Evolutionary conservation across 2,113 vertebrate genomes (phyloP).

Genomic region (Haplotaxodon microlepis): DNA sequence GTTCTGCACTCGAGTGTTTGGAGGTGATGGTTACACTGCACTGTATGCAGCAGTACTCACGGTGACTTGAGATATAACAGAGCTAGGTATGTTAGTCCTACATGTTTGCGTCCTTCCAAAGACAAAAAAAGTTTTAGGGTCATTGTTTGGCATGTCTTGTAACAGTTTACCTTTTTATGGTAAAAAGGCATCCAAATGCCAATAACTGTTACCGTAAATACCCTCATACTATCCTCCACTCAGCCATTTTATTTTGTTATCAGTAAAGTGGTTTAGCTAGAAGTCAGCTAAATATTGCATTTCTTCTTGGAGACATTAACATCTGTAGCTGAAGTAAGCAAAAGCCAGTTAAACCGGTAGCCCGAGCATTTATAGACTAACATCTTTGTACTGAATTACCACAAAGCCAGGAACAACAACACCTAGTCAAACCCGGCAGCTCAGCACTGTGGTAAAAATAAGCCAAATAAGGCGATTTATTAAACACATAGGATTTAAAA

Average conservation of each 20-base stretch:
- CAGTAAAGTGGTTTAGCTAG: neutral
- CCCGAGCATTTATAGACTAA: neutral
- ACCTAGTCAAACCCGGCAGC: neutral
- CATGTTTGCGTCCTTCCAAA: neutral
- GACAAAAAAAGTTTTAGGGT: neutral
- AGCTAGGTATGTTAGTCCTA: neutral
- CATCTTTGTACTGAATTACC: neutral
- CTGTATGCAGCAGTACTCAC: rapidly evolving
- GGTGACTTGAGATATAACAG: neutral
- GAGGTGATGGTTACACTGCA: neutral
- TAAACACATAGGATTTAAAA: slow-evolving; percentile 39
- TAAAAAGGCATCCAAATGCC: neutral
- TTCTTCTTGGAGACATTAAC: neutral
- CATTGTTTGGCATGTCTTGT: neutral
- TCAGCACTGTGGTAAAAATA: neutral
- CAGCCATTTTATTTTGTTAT: neutral
- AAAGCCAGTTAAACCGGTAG: neutral
- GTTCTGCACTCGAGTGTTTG: neutral
- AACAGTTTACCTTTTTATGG: neutral
- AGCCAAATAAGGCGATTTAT: slow-evolving; percentile 19
- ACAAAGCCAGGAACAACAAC: neutral
- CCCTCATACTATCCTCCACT: neutral
- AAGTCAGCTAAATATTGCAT: neutral
- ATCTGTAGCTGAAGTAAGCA: neutral
- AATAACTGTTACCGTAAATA: neutral